A percentile compares a stretch with the other conserved stretches of the same genome.
phyloP scores from a whole-genome alignment of 2,113 vertebrate species.

The Leptobrachium ailaonicum region DNA sequence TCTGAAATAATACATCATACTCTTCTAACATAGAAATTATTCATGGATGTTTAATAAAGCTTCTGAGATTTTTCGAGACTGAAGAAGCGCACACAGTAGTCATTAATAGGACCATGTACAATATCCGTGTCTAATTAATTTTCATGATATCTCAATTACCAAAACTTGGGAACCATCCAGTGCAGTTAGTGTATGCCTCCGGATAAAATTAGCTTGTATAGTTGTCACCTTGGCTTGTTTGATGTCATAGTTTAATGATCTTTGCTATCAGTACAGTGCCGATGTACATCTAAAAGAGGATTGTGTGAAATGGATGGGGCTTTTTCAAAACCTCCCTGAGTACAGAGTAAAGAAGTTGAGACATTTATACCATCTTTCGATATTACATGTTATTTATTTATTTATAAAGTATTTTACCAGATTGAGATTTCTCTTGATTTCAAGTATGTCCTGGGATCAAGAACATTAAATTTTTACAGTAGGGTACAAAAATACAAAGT shows the following conservation, averaged over 20 bases:
- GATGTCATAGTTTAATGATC: neutral
- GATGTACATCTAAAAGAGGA: neutral
- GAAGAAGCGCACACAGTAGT: neutral
- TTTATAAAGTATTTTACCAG: too few relatives aligned
- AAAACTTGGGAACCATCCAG: conserved; percentile 3
- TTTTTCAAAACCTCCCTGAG: too few relatives aligned
- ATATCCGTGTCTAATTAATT: conserved; percentile 31
- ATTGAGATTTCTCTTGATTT: too few relatives aligned
- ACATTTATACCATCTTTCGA: too few relatives aligned
- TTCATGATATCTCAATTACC: conserved; percentile 26
- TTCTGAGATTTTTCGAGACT: conserved; percentile 12
- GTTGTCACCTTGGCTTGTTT: neutral
- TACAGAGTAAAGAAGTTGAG: too few relatives aligned
- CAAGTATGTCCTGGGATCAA: too few relatives aligned
- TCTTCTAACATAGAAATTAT: conserved; percentile 33
- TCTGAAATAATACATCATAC: conserved; percentile 21
- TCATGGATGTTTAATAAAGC: conserved; percentile 31
- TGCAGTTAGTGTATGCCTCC: neutral
- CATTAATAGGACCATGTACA: conserved; percentile 12
- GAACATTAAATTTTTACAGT: too few relatives aligned
- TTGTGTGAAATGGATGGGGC: neutral
- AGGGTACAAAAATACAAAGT: too few relatives aligned
- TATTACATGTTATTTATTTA: too few relatives aligned
- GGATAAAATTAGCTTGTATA: neutral
- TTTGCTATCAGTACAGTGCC: neutral